Percentiles rank a stretch among this genome's conserved stretches.
Evolutionary conservation across 2,888 invertebrate species (phyloP).

Genomic region (Hyalella azteca): DNA sequence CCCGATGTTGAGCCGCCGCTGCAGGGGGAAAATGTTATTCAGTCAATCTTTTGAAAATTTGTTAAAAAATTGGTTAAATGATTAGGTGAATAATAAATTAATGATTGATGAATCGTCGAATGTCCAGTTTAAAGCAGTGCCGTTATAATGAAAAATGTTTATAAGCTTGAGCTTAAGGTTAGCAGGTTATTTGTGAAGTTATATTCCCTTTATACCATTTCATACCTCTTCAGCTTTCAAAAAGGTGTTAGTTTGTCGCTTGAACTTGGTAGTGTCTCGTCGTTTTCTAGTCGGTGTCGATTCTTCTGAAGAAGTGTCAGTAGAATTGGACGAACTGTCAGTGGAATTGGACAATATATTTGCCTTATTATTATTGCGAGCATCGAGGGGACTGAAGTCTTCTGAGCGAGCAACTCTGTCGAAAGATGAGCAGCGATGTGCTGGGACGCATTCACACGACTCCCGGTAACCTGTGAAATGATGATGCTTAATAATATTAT

Average conservation of each 20-base stretch:
- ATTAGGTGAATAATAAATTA: too few relatives aligned
- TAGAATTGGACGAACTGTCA: not conserved
- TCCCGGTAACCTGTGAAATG: slow-evolving; percentile 39
- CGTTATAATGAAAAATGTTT: too few relatives aligned
- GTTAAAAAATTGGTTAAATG: too few relatives aligned
- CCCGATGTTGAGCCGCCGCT: slow-evolving; percentile 29
- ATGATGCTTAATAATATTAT: not conserved
- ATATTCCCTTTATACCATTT: too few relatives aligned
- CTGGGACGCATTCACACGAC: slow-evolving; percentile 53
- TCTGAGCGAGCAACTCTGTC: slow-evolving; percentile 42
- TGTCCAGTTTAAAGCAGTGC: too few relatives aligned
- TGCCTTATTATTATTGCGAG: slow-evolving; percentile 40
- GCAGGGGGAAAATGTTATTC: not conserved
- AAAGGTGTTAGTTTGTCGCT: slow-evolving; percentile 36
- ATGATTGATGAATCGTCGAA: too few relatives aligned
- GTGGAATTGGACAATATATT: not conserved
- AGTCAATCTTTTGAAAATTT: too few relatives aligned
- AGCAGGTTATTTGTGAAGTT: too few relatives aligned
- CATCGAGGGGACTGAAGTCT: slow-evolving; percentile 43
- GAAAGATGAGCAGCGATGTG: slow-evolving; percentile 35
- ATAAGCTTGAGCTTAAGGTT: too few relatives aligned
- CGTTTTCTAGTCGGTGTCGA: not conserved
- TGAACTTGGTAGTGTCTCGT: slow-evolving; percentile 22
- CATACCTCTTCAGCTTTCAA: slow-evolving; percentile 36
- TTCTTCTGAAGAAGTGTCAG: slow-evolving; percentile 12